Base-by-base conservation (phyloP, 2,113 vertebrate species). In the Macroglossus sobrinus region DNA sequence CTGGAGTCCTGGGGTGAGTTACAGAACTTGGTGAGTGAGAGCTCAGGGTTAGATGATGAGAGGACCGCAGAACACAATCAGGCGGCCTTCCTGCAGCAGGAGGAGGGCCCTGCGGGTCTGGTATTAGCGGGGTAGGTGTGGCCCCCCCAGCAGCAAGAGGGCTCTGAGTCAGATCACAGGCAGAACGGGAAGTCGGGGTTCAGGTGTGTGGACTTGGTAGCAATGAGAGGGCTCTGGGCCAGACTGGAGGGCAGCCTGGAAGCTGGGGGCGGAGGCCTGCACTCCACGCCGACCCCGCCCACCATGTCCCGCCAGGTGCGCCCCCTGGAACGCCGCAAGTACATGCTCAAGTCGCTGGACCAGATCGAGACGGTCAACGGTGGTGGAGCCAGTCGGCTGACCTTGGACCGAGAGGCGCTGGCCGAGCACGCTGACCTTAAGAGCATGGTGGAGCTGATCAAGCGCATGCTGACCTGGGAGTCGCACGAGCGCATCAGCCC, bases 361-460 rank as follows among this genome's bases (percentile, higher is more conserved):
- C 98, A 99, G 93, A 21, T 99, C 8, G 98, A 97, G 0, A 92
- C 53, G 0, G 97, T 98, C 72, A 98, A 98, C 0, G 79, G 87
- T 0, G 22, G 93, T 0, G 92, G 90, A 21, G 84, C 59, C 3
- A 35, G 40, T 6, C 93, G 74, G 0, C 68, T 71, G 50, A 64
- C 82, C 47, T 94, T 97, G 0, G 84, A 97, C 30, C 81, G 69
- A 0, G 98, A 98, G 90, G 94, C 55, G 0, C 61, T 98, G 82
- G 98, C 98, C 0, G 98, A 98, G 43, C 92, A 53, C 1, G 95
- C 96, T 0, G 98, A 99, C 95, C 96, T 98, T 50, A 76, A 82
- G 24, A 97, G 94, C 95, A 99, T 99, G 99, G 98, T 99, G 94
- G 98, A 99, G 71, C 95, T 99, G 35, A 92, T 99, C 59, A 99